Percentiles rank a stretch among this genome's conserved stretches.
These are phyloP conservation scores for Neodiprion lecontei DNA, from an alignment of 1,140 invertebrate genomes.

Conservation along the genomic window DNA sequence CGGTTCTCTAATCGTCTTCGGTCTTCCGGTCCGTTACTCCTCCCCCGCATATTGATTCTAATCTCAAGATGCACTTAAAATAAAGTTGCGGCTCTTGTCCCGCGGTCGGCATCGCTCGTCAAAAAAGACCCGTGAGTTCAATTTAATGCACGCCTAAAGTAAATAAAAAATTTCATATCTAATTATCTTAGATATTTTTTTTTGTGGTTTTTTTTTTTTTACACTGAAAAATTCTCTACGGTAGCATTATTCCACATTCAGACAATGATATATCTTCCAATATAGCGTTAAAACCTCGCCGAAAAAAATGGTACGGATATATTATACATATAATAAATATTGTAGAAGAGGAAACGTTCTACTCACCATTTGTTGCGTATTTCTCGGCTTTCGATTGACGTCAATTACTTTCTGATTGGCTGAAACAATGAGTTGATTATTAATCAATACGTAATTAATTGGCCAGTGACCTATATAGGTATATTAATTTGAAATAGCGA, in stretches of 20 bases:
- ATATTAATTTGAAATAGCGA: too few species aligned
- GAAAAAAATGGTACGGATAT: too few species aligned
- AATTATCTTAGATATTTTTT: slow-evolving; percentile 13
- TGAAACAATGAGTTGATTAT: slow-evolving; percentile 59
- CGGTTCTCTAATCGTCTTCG: neutral
- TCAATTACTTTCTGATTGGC: slow-evolving; percentile 88
- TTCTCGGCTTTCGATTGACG: slow-evolving; percentile 87
- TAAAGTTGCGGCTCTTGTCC: neutral
- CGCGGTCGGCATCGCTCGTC: too few species aligned
- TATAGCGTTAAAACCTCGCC: too few species aligned
- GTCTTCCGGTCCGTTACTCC: neutral
- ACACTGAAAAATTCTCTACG: neutral
- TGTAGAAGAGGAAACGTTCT: slow-evolving; percentile 25
- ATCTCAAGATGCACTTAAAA: neutral
- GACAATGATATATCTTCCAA: too few species aligned
- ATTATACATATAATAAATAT: neutral
- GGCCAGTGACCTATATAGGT: neutral
- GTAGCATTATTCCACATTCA: too few species aligned
- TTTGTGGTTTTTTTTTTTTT: slow-evolving; percentile 4
- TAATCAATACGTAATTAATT: neutral
- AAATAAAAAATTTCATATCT: neutral
- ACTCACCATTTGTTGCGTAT: slow-evolving; percentile 91
- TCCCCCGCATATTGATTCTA: neutral
- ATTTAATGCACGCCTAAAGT: too few species aligned
- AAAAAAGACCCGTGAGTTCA: too few species aligned